Evolutionary conservation across 2,888 invertebrate genomes (phyloP), one percentile per base, ranked within the genome.

Genomic region (Heterodera filipjevi): DNA sequence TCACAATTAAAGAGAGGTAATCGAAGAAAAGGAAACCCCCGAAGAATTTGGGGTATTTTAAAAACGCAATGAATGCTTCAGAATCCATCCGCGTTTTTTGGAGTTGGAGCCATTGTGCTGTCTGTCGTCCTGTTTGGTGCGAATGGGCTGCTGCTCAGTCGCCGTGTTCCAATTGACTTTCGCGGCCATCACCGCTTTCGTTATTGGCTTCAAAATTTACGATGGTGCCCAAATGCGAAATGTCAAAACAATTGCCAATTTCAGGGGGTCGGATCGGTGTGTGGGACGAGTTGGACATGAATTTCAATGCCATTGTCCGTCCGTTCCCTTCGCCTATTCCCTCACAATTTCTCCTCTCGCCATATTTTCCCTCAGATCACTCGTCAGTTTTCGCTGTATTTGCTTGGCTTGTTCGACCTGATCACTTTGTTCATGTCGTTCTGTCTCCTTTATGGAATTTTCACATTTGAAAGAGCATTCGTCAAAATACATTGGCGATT

Each of bases 91-190:
- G 32, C 83, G 88, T 22, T 87, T 88, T 77, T 77, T 87, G 71
- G 86, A 87, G 79, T 81, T 87, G 19, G 87, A 87, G 75, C 87
- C 87, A 2, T 82, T 87, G 3, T 87, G 87, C 76, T 88, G 88
- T 77, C 77, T 87, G 6, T 86, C 86, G 0, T 87, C 87, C 16
- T 88, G 87, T 78, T 81, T 87, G 12, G 86, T 87, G 2, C 82
- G 87, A n/a, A 86, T 85, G 12, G 87, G 88, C 2, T 88, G 88
- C 77, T 84, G 82, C 68, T 84, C 87, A 32, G 84, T 87, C 19
- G 81, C 87, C 35, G 84, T 85, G 12, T 86, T 86, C 79, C 85
- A 87, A 76, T 78, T 83, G 22, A 33, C 83, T 27, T 84, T 79
- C 76, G 73, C 84, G 5, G 68, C 82, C 19, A 22, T 81, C 27